Percentiles rank a stretch among this genome's conserved stretches.
These are phyloP conservation scores for Calliphora vomitoria DNA, from an alignment of 2,888 invertebrate species.

Conservation along the genomic window DNA sequence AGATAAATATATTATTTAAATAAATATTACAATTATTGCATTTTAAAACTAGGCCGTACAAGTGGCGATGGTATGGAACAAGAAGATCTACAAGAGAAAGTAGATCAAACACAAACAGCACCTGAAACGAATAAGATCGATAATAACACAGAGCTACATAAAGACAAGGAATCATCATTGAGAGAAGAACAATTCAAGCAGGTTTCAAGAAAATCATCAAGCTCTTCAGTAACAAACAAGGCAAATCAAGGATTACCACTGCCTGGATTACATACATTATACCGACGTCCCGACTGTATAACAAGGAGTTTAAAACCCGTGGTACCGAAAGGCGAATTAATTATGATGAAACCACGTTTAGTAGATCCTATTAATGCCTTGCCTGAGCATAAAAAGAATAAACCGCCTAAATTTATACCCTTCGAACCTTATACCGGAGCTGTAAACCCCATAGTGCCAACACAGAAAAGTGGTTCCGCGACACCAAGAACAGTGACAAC, in stretches of 20 bases:
- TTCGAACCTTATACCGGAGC: slow-evolving; percentile 95
- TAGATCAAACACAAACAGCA: slow-evolving; percentile 76
- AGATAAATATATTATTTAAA: neutral
- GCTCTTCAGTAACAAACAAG: slow-evolving; percentile 42
- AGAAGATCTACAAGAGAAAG: slow-evolving; percentile 79
- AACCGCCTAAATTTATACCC: slow-evolving; percentile 93
- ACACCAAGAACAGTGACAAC: slow-evolving; percentile 72
- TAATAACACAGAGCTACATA: neutral
- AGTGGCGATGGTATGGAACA: slow-evolving; percentile 93
- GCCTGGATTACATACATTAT: slow-evolving; percentile 81
- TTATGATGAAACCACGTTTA: slow-evolving; percentile 88
- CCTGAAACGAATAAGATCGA: slow-evolving; percentile 8
- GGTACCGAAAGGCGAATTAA: slow-evolving; percentile 86
- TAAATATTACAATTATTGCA: neutral
- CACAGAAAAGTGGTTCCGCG: slow-evolving; percentile 72
- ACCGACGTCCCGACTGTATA: slow-evolving; percentile 78
- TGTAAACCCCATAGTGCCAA: slow-evolving; percentile 90
- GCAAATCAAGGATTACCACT: slow-evolving; percentile 74
- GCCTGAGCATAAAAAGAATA: slow-evolving; percentile 81
- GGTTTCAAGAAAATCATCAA: slow-evolving; percentile 69
- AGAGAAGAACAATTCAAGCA: slow-evolving; percentile 1
- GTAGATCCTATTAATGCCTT: slow-evolving; percentile 78
- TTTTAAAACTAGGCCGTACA: slow-evolving; percentile 85
- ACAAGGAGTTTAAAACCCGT: slow-evolving; percentile 84
- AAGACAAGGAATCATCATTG: neutral